Conservation (phyloP, 2,113 vertebrate species). For the Excalfactoria chinensis region DNA sequence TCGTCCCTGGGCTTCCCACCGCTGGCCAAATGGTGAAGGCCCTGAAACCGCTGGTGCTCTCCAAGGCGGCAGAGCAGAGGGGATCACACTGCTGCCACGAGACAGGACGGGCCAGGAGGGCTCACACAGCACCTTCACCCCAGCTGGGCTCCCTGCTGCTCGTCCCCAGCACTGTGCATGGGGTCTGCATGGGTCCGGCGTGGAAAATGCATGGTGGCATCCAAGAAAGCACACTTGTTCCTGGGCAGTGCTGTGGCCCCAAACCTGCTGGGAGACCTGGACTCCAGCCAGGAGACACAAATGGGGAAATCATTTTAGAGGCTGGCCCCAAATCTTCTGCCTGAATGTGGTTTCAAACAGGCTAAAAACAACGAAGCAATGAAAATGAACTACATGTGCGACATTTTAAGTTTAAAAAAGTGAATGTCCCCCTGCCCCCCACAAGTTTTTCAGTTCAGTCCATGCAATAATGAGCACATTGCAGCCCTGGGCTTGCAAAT, state of each 20-base stretch:
- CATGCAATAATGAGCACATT: not conserved
- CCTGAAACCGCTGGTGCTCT: not conserved
- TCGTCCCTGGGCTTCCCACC: not conserved
- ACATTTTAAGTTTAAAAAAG: not conserved
- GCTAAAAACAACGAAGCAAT: not conserved
- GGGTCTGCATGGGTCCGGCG: fast-evolving
- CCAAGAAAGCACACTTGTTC: fast-evolving
- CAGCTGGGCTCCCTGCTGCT: not conserved
- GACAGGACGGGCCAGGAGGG: not conserved
- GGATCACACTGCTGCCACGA: not conserved
- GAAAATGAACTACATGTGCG: not conserved
- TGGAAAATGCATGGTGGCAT: fast-evolving
- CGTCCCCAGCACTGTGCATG: not conserved
- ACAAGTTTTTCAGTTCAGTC: not conserved
- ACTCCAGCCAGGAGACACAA: constrained; percentile 8
- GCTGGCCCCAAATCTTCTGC: fast-evolving
- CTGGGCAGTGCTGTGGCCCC: not conserved
- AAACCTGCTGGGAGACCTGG: not conserved
- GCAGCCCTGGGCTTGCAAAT: not conserved
- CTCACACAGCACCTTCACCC: fast-evolving
- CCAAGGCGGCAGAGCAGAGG: not conserved
- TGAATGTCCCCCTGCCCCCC: not conserved
- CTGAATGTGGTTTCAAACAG: not conserved
- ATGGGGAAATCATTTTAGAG: not conserved
- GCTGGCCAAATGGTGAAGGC: not conserved